Evolutionary conservation across 2,113 vertebrate species (phyloP).

Genomic region (Emydura subglobosa): DNA sequence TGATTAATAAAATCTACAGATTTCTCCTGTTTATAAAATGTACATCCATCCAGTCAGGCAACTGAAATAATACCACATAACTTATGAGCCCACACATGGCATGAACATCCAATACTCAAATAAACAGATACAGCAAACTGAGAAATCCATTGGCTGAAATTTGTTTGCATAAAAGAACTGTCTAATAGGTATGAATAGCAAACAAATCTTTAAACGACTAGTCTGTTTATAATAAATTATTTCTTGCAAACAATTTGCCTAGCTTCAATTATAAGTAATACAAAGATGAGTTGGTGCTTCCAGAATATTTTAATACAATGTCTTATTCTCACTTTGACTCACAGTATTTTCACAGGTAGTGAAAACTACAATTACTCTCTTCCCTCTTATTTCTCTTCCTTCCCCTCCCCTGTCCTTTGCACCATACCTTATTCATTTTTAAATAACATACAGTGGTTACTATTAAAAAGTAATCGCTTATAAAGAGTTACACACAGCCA

Average conservation of each 20-base stretch:
- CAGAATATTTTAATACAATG: not conserved
- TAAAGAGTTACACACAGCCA: not conserved
- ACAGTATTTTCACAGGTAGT: not conserved
- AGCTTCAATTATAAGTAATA: not conserved
- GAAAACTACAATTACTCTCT: not conserved
- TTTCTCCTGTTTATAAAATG: not conserved
- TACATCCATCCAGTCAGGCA: not conserved
- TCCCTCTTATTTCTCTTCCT: not conserved
- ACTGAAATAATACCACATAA: not conserved
- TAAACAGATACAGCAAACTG: not conserved
- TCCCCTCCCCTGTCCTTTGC: not conserved
- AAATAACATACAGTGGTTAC: not conserved
- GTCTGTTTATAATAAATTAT: not conserved
- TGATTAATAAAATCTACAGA: not conserved
- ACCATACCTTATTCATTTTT: not conserved
- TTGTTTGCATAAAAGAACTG: not conserved
- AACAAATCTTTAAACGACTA: fast-evolving
- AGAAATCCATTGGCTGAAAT: not conserved
- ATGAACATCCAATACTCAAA: not conserved
- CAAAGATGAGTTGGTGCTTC: not conserved
- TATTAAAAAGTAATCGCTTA: not conserved
- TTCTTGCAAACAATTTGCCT: not conserved
- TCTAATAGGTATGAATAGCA: not conserved
- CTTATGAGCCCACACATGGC: not conserved
- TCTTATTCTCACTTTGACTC: not conserved